Base-by-base conservation (phyloP, 1,140 invertebrate species). In the Sarcophaga bullata region DNA sequence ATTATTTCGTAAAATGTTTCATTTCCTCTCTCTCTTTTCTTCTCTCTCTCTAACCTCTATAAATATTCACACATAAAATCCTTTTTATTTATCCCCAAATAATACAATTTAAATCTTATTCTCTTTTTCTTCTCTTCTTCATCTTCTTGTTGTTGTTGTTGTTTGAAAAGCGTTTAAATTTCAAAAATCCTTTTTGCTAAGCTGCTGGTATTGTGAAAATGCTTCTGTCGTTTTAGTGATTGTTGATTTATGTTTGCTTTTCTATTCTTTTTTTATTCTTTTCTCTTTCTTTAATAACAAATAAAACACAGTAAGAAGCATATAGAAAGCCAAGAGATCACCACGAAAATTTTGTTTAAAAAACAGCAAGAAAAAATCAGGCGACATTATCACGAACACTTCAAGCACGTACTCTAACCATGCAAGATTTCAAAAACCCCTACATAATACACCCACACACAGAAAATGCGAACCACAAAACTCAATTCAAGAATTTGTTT, bases 1-100 rank as follows among this genome's bases (percentile, higher is more conserved):
- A 78, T 48, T 78, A 78, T 49, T 78, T 78, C 50, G 15, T 37
- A 37, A 37, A 37, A 37, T 37, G 25, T 37, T 37, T 37, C 25
- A 37, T 37, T 37, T 37, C 4, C 1, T 37, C 4, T 37, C 1
- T 1, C 25, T 37, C 4, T n/a, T n/a, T n/a, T n/a, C 4, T 1
- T 37, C 25, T 37, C 25, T 37, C 25, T 37, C 25, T 48, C 73
- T n/a, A 76, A 76, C 46, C 17, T 10, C 68, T 15, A 76, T n/a
- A 76, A 49, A 50, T 17, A n/a, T 76, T 49, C 15, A 17, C 62
- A 19, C 9, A 68, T 10, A 50, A 78, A 78, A 50, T 78, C 75
- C 48, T 19, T 52, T 8, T 50, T 19, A 4, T 68, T 68, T 25
- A 68, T 19, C 7, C 7, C 19, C 10, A 25, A 68, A 68, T 4